phyloP scores from a whole-genome alignment of 1,140 invertebrate species.

The Oryzaephilus surinamensis region DNA sequence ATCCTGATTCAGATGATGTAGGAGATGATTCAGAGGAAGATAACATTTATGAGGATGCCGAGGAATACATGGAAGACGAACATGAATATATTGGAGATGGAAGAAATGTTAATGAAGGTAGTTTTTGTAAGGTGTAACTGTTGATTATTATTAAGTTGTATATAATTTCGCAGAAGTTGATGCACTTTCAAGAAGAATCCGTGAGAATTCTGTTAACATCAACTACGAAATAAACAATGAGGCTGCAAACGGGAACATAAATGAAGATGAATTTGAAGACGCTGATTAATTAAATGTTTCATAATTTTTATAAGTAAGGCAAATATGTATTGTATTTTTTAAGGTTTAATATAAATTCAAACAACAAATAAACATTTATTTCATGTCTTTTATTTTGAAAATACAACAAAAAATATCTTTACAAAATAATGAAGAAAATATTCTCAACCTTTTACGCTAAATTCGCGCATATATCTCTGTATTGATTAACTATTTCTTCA shows the following conservation, averaged over 20 bases:
- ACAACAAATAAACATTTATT: too few relatives aligned
- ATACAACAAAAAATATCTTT: too few relatives aligned
- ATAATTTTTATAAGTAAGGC: slow-evolving; percentile 7
- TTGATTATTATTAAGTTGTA: too few relatives aligned
- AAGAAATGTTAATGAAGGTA: slow-evolving; percentile 13
- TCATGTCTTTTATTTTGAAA: too few relatives aligned
- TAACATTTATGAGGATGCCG: slow-evolving; percentile 27
- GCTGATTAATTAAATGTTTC: slow-evolving; percentile 25
- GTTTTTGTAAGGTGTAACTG: background rate
- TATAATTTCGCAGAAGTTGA: slow-evolving; percentile 21
- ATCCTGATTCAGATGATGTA: slow-evolving; percentile 32
- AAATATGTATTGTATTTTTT: background rate
- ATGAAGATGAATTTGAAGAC: slow-evolving; percentile 33
- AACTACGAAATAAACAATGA: slow-evolving; percentile 20
- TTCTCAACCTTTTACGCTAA: too few relatives aligned
- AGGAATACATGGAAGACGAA: slow-evolving; percentile 26
- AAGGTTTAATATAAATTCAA: too few relatives aligned
- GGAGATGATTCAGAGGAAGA: slow-evolving; percentile 30
- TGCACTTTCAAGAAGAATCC: slow-evolving; percentile 21
- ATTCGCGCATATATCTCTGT: background rate
- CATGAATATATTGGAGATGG: slow-evolving; percentile 24
- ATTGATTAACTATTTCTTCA: background rate
- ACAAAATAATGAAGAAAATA: too few relatives aligned
- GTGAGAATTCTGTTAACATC: slow-evolving; percentile 20
- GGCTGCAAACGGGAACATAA: slow-evolving; percentile 22